Evolutionary conservation across 2,888 invertebrate genomes (phyloP), one percentile per base, ranked within the genome.

Genomic region (Muschampia plurimacula): DNA sequence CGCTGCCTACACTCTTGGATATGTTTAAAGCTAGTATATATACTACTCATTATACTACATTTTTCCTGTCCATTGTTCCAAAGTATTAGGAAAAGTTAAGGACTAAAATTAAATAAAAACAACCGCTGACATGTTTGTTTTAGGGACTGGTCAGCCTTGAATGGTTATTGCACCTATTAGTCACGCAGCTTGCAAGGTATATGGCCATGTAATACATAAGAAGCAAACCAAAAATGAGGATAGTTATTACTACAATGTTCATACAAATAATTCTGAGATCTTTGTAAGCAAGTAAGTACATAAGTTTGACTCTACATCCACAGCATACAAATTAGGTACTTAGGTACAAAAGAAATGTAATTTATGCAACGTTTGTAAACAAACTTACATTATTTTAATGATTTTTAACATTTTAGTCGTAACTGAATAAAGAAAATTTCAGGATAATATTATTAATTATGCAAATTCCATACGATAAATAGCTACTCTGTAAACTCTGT

Each of bases 171-270:
- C 66, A 62, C 59, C 65, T 46, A 71, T 65, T 71, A 65, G 71
- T 71, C 71, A 71, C 70, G 70, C 64, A 70, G 70, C 70, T n/a
- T 12, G 63, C 55, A 15, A 65, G 59, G 59, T 71, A 69, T 22
- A 74, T 76, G 84, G 74, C 84, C 84, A 81, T 83, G 84, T 83
- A 83, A 83, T 81, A 83, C 80, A 81, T 81, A 79, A 66, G 62
- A 79, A 67, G 80, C 77, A 79, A 82, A 77, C 77, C 78, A 65
- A 75, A 75, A 75, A 73, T 69, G 71, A 75, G 74, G 70, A 73
- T 73, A 63, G 32, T 70, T 64, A 74, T 76, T 72, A 74, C 36
- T 32, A 55, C 68, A 69, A 69, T 39, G 64, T 64, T 44, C 46
- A 66, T 41, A 67, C n/a, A 39, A 72, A 69, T 76, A 65, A 59